Base-by-base conservation (phyloP, 2,888 invertebrate species). In the Epiperipatus broadwayi region DNA sequence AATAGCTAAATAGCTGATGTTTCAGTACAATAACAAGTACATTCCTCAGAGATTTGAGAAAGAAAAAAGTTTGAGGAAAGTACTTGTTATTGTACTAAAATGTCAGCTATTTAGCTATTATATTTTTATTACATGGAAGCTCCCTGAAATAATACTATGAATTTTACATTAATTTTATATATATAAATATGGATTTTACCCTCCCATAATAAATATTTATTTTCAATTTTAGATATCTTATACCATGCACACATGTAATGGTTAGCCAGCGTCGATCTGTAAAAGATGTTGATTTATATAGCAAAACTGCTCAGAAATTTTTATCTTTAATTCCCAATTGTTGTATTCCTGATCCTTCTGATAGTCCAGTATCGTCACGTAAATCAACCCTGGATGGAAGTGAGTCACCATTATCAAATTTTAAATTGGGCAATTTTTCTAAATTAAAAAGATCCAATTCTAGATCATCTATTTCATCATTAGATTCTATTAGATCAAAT, bases 231-330 rank as follows among this genome's bases (percentile, higher is more conserved):
- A 81, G 80, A 54, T 75, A 85, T 55, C 66, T 93, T 46, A 68
- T 75, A 49, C 78, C 79, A 1, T 78, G 78, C 52, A 70, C 73
- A 14, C 80, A 81, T 59, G 70, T 81, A 18, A 73, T 77, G 73
- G 66, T 76, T 39, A 78, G 78, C n/a, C 78, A 80, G 59, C 65
- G 75, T 41, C 67, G 71, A 48, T 67, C 73, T 50, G 64, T 78
- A 37, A 66, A 71, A 44, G 73, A 75, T 51, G 60, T 75, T 35
- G 78, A 80, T 59, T 69, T 75, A 0, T 75, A 75, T 51, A 69
- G 73, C 46, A 72, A 72, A 43, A 73, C 73, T 42, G 74, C 77
- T 1, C 75, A 79, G 52, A 75, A 73, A 55, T 74, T 81, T 53
- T 60, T 81, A 35, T 70, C 73, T 2, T 60, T 79, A 20, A 67